Base-by-base conservation (phyloP, 2,888 invertebrate genomes). In the Papilio protenor region DNA sequence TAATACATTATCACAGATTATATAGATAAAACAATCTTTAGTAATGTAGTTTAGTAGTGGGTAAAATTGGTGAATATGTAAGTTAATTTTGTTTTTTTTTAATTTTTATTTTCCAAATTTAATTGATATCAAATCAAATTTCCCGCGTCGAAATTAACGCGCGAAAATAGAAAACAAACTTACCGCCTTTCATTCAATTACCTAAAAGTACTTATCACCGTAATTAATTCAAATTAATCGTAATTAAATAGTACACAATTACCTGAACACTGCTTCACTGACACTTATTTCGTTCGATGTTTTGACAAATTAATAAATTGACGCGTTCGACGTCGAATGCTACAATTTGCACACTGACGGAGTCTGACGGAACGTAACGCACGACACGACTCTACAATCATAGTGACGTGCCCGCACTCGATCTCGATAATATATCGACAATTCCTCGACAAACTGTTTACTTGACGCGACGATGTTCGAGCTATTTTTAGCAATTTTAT, bases 291-390 rank as follows among this genome's bases (percentile, higher is more conserved):
- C 57, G 27, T 61, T 72, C 33, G 10, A 64, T 18, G 23, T 66
- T 66, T 18, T 64, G 18, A 64, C 49, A 52, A 64, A 61, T 64
- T 33, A 57, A 61, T 76, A 76, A 78, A 73, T 74, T 64, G 69
- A 73, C 74, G 77, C 80, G 80, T 80, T 77, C 57, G 76, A 5
- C 75, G 76, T 52, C 76, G 79, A 21, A 59, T 76, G 59, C 76
- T 47, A 74, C 73, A 76, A 76, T 76, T 55, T 66, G 69, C 66
- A 66, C 70, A 80, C 66, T 66, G 66, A 66, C 66, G 18, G 66
- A 66, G 23, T 59, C 79, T 80, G 80, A 79, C 71, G 69, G 77
- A 73, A 69, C 77, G 75, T 78, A 75, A 78, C 79, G 40, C 69
- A 33, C 57, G 27, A 10, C 57, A 73, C 66, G 59, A 40, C 49